Conservation (phyloP, 2,113 vertebrate genomes). For the Notarius lentiginosus region DNA sequence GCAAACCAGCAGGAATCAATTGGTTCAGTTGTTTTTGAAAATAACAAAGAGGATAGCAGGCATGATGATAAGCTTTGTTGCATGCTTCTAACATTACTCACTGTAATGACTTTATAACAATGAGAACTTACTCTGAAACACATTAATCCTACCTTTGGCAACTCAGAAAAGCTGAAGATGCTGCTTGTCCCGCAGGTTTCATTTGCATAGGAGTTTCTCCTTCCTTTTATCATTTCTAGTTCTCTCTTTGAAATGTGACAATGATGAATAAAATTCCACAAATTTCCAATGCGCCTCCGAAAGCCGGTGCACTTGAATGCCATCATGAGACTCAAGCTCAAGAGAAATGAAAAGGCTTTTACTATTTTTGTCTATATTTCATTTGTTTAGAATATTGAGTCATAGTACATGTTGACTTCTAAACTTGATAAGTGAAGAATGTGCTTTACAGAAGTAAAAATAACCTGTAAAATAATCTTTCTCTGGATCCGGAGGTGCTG, state of each 20-base stretch:
- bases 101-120: neutral
- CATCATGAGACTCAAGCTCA: neutral
- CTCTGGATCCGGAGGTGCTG: neutral
- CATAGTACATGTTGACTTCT: neutral
- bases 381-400: neutral
- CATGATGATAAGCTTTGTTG: neutral
- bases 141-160: neutral
- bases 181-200: neutral
- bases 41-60: neutral
- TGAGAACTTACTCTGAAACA: neutral
- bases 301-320: neutral
- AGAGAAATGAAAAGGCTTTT: neutral
- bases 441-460: neutral
- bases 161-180: neutral
- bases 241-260: neutral
- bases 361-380: neutral
- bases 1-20: neutral
- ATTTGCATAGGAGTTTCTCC: neutral
- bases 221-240: neutral
- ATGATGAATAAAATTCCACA: neutral
- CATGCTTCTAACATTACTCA: neutral
- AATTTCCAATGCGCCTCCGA: neutral
- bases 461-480: neutral
- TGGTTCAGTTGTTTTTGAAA: neutral
- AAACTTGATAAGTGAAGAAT: neutral